A percentile compares a stretch with the other conserved stretches of the same genome.
Conservation (phyloP, 2,797 vertebrate genomes). For the Sebastes iracundus region DNA sequence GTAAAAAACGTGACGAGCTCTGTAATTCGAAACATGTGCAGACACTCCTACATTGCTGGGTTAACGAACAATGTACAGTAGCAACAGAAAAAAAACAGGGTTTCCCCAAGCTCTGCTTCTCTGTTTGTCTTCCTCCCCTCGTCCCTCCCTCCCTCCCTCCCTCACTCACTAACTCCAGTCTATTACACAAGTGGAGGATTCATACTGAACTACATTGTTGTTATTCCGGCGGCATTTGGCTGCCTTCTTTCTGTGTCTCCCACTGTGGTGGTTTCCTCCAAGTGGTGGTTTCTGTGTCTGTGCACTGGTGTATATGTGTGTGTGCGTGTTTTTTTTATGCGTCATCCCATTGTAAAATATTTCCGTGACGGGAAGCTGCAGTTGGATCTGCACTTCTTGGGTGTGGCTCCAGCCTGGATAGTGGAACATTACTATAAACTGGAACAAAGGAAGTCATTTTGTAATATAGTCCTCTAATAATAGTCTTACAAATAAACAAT, state of each 20-base stretch:
- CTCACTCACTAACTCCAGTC: background rate
- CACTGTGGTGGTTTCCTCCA: slow-evolving; percentile 22
- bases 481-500: background rate
- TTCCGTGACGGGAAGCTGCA: slow-evolving; percentile 28
- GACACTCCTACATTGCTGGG: slow-evolving; percentile 23
- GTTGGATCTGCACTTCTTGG: slow-evolving; percentile 21
- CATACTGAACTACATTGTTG: slow-evolving; percentile 36
- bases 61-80: background rate
- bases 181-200: slow-evolving; percentile 50
- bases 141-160: background rate
- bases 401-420: slow-evolving; percentile 39
- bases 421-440: slow-evolving; percentile 17
- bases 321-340: background rate
- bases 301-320: background rate
- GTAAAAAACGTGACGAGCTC: slow-evolving; percentile 42
- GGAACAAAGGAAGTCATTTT: slow-evolving; percentile 39
- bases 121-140: background rate
- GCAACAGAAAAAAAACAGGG: slow-evolving; percentile 23
- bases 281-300: slow-evolving; percentile 11
- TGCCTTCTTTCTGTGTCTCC: slow-evolving; percentile 17
- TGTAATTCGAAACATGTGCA: slow-evolving; percentile 57
- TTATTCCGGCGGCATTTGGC: slow-evolving; percentile 29
- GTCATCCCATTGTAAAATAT: background rate
- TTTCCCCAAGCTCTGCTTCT: slow-evolving; percentile 44
- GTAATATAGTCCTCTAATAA: slow-evolving; percentile 4